These are phyloP conservation scores for Todiramphus chloris DNA, from an alignment of 2,113 vertebrate species.

Conservation along the genomic window DNA sequence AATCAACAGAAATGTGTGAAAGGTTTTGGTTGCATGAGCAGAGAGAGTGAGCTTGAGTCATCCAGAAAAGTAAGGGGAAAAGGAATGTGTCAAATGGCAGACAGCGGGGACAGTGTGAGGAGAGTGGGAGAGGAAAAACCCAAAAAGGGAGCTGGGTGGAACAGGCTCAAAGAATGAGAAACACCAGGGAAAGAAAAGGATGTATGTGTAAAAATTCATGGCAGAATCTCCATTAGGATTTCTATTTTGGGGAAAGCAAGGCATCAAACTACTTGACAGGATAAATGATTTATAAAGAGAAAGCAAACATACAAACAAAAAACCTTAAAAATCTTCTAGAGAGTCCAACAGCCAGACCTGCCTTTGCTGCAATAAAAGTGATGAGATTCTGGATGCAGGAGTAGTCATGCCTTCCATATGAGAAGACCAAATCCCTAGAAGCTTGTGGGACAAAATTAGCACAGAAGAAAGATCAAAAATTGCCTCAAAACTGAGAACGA, in stretches of 20 bases:
- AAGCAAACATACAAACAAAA: neutral
- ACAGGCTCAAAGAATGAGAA: neutral
- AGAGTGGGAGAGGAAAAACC: neutral
- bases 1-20: conserved; percentile 31
- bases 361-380: neutral
- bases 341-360: neutral
- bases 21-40: neutral
- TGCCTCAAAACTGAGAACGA: neutral
- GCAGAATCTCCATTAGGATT: neutral
- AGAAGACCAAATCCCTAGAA: neutral
- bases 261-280: neutral
- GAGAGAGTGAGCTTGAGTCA: neutral
- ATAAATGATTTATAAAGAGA: neutral
- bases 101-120: neutral
- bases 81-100: neutral
- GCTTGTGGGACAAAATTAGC: neutral
- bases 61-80: neutral
- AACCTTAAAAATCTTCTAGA: neutral
- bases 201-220: neutral
- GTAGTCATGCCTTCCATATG: neutral
- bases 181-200: neutral
- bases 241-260: neutral
- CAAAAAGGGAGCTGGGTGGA: neutral
- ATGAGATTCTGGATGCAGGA: neutral
- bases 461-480: neutral